phyloP scores from a whole-genome alignment of 2,888 invertebrate species.

The Sarcophaga rosellei region DNA sequence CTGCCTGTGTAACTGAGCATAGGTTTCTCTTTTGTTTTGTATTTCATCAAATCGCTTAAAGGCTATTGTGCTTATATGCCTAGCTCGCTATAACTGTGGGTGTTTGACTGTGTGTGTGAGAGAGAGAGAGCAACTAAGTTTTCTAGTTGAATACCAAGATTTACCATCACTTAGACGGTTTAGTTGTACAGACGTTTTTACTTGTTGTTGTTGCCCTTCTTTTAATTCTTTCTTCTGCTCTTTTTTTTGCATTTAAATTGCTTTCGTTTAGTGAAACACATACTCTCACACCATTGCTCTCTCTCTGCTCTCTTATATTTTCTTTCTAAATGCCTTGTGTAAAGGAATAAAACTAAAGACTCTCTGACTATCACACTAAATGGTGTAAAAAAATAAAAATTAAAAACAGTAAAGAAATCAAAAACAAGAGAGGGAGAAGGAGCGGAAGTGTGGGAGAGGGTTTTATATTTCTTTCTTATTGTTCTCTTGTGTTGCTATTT shows the following conservation, averaged over 20 bases:
- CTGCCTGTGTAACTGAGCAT: constrained; percentile 15
- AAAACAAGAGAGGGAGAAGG: neutral
- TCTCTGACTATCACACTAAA: neutral
- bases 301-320: neutral
- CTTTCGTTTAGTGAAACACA: constrained; percentile 55
- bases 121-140: neutral
- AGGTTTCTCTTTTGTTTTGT: neutral
- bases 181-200: neutral
- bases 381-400: neutral
- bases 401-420: neutral
- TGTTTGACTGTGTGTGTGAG: neutral
- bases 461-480: neutral
- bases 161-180: constrained; percentile 21
- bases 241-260: constrained; percentile 44
- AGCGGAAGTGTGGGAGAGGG: neutral
- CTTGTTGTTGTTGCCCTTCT: constrained; percentile 14
- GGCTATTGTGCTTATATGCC: constrained; percentile 3
- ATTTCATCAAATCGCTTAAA: constrained; percentile 46
- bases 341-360: neutral
- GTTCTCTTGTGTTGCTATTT: constrained; percentile 6
- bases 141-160: constrained; percentile 17
- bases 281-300: neutral
- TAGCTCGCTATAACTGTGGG: neutral
- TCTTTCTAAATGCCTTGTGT: neutral
- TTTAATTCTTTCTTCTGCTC: constrained; percentile 2